Conservation (phyloP, 2,113 vertebrate species). For the Lucifuga dentata region DNA sequence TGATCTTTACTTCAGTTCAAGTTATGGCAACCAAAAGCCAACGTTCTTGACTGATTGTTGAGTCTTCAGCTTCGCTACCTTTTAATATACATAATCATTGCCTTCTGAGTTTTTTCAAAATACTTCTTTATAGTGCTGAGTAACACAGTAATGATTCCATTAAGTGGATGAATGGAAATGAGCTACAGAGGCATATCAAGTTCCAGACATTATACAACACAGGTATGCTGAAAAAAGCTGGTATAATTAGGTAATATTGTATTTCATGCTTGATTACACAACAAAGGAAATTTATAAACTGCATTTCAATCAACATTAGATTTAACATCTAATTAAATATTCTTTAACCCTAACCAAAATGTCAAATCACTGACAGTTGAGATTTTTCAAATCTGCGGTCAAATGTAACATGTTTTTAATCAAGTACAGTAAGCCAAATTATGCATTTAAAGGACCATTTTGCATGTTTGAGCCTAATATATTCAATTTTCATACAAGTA, state of each 20-base stretch:
- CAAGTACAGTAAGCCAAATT: slow-evolving; percentile 20
- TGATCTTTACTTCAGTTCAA: slow-evolving; percentile 32
- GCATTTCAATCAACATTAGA: slow-evolving; percentile 40
- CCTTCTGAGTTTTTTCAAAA: slow-evolving; percentile 4
- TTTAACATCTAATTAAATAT: slow-evolving; percentile 55
- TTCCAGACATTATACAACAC: slow-evolving; percentile 50
- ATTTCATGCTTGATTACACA: slow-evolving; percentile 59
- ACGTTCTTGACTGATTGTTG: slow-evolving; percentile 2
- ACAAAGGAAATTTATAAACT: slow-evolving; percentile 46
- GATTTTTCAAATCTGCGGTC: slow-evolving; percentile 25
- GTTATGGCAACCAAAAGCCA: neutral
- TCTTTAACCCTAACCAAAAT: slow-evolving; percentile 15
- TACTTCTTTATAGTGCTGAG: slow-evolving; percentile 4
- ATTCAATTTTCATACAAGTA: no score
- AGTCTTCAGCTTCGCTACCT: slow-evolving; percentile 35
- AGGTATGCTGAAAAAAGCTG: slow-evolving; percentile 35
- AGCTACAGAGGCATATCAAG: slow-evolving; percentile 32
- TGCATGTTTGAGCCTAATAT: no score
- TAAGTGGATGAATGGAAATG: slow-evolving; percentile 23
- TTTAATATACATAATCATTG: slow-evolving; percentile 6
- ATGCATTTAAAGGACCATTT: no score
- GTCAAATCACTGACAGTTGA: slow-evolving; percentile 33
- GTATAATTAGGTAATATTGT: slow-evolving; percentile 50
- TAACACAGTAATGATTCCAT: slow-evolving; percentile 7
- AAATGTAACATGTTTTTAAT: slow-evolving; percentile 41